A percentile compares a stretch with the other conserved stretches of the same genome.
Evolutionary conservation across 2,113 vertebrate species (phyloP).

Genomic region (Caloenas nicobarica): DNA sequence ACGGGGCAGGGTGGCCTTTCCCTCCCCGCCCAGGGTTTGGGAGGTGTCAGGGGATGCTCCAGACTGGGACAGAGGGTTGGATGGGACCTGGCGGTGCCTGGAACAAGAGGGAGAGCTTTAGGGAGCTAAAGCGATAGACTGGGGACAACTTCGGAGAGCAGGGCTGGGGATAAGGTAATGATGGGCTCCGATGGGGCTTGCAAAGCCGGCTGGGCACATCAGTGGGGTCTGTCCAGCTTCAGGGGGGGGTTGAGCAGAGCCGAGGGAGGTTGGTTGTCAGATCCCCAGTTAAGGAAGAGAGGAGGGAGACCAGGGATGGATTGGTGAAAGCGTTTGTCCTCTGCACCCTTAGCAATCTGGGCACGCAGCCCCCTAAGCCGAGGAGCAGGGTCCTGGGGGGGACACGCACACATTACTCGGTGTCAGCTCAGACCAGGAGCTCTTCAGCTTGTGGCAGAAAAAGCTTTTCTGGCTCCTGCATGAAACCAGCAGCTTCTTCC

Average conservation of each 20-base stretch:
- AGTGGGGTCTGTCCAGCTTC: accelerated
- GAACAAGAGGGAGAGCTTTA: neutral
- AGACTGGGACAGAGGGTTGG: neutral
- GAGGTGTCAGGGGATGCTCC: neutral
- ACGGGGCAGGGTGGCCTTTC: neutral
- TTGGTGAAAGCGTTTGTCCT: neutral
- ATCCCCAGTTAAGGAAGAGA: neutral
- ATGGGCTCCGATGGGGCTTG: neutral
- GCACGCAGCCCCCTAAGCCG: neutral
- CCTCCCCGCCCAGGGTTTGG: neutral
- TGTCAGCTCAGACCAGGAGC: neutral
- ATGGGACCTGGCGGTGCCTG: neutral
- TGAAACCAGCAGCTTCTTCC: conserved; percentile 17
- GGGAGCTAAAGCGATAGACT: neutral
- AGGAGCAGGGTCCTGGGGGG: neutral
- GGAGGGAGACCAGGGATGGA: neutral
- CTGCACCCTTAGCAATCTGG: accelerated
- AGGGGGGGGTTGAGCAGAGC: neutral
- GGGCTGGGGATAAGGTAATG: neutral
- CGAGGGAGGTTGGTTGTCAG: neutral
- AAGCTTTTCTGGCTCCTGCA: conserved; percentile 36
- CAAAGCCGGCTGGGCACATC: neutral
- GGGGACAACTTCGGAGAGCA: neutral
- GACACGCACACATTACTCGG: neutral
- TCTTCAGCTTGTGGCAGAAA: neutral